These are phyloP conservation scores for Idaea straminata DNA, from an alignment of 2,888 invertebrate genomes.

Conservation along the genomic window DNA sequence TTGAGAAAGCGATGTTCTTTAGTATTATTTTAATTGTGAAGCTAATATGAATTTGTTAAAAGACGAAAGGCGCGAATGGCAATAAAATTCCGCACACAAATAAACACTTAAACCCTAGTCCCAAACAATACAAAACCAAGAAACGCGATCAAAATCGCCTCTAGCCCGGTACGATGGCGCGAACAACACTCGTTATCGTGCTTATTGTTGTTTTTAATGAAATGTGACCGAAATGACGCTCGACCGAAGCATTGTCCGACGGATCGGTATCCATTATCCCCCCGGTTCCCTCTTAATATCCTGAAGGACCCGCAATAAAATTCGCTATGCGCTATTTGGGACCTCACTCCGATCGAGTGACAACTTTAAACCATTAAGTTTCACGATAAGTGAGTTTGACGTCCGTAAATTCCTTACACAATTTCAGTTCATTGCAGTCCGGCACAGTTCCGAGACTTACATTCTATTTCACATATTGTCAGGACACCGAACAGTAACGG, in stretches of 20 bases:
- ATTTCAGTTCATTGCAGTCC: slow-evolving; percentile 10
- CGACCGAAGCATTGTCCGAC: slow-evolving; percentile 58
- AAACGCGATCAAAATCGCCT: slow-evolving; percentile 43
- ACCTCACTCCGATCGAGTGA: slow-evolving; percentile 52
- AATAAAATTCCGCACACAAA: slow-evolving; percentile 2
- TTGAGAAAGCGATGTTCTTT: neutral
- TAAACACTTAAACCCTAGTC: slow-evolving; percentile 7
- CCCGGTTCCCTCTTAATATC: slow-evolving; percentile 56
- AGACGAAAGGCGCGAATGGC: neutral
- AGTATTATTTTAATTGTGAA: neutral
- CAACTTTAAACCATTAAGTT: slow-evolving; percentile 42
- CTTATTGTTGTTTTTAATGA: slow-evolving; percentile 73
- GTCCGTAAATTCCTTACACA: slow-evolving; percentile 20
- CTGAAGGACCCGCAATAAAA: slow-evolving; percentile 59
- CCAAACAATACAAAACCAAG: slow-evolving; percentile 33
- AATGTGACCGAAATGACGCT: slow-evolving; percentile 60
- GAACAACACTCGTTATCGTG: slow-evolving; percentile 51
- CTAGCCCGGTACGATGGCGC: slow-evolving; percentile 31
- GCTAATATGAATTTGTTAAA: neutral
- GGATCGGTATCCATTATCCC: slow-evolving; percentile 64
- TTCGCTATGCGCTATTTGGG: slow-evolving; percentile 47
- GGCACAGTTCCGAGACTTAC: neutral
- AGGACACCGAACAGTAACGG: slow-evolving; percentile 3
- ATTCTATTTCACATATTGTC: neutral
- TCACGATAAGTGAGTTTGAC: slow-evolving; percentile 21